Evolutionary conservation across 2,113 vertebrate species (phyloP), one percentile per base, ranked within the genome.

Genomic region (Centropus bengalensis): DNA sequence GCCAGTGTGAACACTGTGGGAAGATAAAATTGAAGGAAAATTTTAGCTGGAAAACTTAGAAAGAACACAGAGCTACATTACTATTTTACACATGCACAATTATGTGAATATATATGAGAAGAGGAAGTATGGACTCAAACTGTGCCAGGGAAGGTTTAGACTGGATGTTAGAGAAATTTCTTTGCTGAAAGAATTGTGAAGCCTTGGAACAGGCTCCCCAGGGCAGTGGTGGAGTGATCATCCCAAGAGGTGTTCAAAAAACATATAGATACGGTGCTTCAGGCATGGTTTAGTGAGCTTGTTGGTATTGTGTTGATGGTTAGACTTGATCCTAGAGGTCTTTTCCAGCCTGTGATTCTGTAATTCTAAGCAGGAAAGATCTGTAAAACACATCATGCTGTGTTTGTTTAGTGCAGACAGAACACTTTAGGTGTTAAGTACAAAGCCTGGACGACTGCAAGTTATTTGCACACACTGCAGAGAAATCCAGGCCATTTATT

Each of bases 341-440:
- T 49, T 49, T 49, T 49, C 47, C 21, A 49, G 12, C 47, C 47
- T 49, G 23, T 12, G 22, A 49, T 49, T 49, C 47, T 49, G 23
- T 49, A 49, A 23, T 49, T 23, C 47, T 49, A 23, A 23, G 42
- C 3, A 66, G 64, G 51, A 73, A 74, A 90, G 8, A 6, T 69
- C 55, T 86, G 60, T 54, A 56, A 52, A 77, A 75, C 32, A 27
- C 5, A 51, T 74, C 52, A 55, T 7, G 14, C 5, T 0, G 2
- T 74, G n/a, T 59, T 59, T 32, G 59, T 30, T n/a, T 47, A 67
- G 14, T 0, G 0, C 0, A 1, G 59, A 23, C 32, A 84, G 42
- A 63, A 51, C 13, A n/a, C 7, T 51, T 1, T 8, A 45, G 24
- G 10, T 51, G 20, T 32, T 76, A 68, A 68, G 32, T 36, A 79